Evolutionary conservation across 2,888 invertebrate species (phyloP).

Genomic region (Lycaena phlaeas): DNA sequence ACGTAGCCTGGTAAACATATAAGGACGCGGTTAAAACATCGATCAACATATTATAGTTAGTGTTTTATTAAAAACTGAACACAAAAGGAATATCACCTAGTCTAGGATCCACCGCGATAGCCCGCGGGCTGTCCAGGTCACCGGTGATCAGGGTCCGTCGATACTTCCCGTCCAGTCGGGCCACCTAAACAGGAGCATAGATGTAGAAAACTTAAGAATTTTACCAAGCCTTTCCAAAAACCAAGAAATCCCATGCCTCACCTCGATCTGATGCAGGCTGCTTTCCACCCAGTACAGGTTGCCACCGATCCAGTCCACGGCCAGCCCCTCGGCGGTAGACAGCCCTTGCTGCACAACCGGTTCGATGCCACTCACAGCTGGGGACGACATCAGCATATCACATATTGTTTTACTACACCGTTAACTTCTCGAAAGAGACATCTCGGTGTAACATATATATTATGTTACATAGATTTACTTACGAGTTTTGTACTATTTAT

Average conservation of each 20-base stretch:
- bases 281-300: slow-evolving; percentile 93
- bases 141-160: slow-evolving; percentile 84
- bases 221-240: too few relatives aligned
- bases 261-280: slow-evolving; percentile 88
- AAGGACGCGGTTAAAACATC: too few relatives aligned
- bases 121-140: slow-evolving; percentile 88
- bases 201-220: too few relatives aligned
- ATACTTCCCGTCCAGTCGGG: slow-evolving; percentile 74
- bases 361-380: slow-evolving; percentile 81
- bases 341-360: slow-evolving; percentile 88
- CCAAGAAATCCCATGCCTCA: slow-evolving; percentile 29
- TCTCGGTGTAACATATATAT: too few relatives aligned
- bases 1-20: slow-evolving; percentile 55
- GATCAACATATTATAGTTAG: too few relatives aligned
- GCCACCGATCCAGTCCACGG: slow-evolving; percentile 90
- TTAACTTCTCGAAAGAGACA: too few relatives aligned
- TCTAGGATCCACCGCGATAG: slow-evolving; percentile 86
- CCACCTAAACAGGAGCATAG: slow-evolving; percentile 31
- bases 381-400: too few relatives aligned
- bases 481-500: too few relatives aligned
- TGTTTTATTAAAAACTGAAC: too few relatives aligned
- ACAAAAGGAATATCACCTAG: too few relatives aligned
- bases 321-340: slow-evolving; percentile 89
- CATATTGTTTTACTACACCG: too few relatives aligned
- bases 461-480: too few relatives aligned